Base-by-base conservation (phyloP, 2,888 invertebrate species). In the Mechanitis mazaeus region DNA sequence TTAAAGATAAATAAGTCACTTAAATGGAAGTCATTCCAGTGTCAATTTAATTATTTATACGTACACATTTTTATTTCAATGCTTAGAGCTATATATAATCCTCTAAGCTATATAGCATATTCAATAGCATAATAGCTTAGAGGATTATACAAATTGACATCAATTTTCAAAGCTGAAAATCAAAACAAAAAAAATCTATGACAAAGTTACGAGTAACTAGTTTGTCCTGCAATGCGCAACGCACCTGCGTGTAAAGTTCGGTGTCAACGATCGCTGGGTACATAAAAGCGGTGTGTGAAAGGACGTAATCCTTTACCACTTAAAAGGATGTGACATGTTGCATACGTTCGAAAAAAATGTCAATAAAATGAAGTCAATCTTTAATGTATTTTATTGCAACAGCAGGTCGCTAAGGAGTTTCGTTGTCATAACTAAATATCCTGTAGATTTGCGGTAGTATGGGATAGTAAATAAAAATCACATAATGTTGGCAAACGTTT, bases 231-330 rank as follows among this genome's bases (percentile, higher is more conserved):
- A 50, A 50, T 50, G 50, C 50, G 50, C 31, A 50, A 50, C 50
- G 31, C 50, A 50, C 31, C 50, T 50, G 50, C 50, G 50, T 50
- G 50, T 50, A 31, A 50, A 50, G 31, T 7, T 42, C 42, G 42
- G 31, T 50, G 50, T 50, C 50, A 50, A 50, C 31, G 50, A 31
- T 31, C 50, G 28, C 31, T 50, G 50, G 28, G 50, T 50, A 50
- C 50, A 50, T 50, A 50, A 50, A 50, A 50, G 31, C 31, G 1
- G 42, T 42, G 31, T 31, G 50, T 50, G 31, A 50, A 50, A 50
- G 50, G 50, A 31, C 50, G 50, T 50, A 50, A 50, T 50, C 50
- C 50, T 50, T 50, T 31, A n/a, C 47, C 47, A 9, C 50, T 50
- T 28, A 31, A 50, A 50, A 50, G 31, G 50, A 31, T 50, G 31